Evolutionary conservation across 2,113 vertebrate species (phyloP), one percentile per base, ranked within the genome.

Genomic region (Lepidothrix coronata): DNA sequence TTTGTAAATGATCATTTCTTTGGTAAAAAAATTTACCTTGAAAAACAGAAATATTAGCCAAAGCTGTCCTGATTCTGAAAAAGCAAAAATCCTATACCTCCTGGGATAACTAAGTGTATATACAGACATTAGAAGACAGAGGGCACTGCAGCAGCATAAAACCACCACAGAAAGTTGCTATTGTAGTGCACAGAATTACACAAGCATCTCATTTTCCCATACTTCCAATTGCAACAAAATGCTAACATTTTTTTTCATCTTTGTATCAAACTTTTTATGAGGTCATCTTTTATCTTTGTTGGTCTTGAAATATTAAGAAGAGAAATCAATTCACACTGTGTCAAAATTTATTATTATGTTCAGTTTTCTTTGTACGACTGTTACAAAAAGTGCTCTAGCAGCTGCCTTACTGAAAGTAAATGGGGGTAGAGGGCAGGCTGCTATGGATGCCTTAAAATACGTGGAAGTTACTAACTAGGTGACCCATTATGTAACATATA

Each of bases 61-160:
- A 67, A 48, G 11, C 14, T 52, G 28, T 78, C 23, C 20, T 84
- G 27, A 67, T 58, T 77, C 9, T 74, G 37, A 90, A 87, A 14
- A 89, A 89, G 96, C 4, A 82, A 93, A 89, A 46, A 0, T 41
- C 31, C 43, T 46, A 33, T 46, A 72, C 89, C 96, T 97, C 92
- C 52, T 52, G 93, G 89, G 97, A 96, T 98, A 98, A 98, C 98
- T 98, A 98, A 91, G 63, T 87, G 81, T 77, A 95, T 85, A 83
- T 86, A 91, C 82, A 21, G 28, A 73, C 23, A 70, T 78, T 66
- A 90, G 97, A 97, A 98, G 95, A 98, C 86, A 98, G 96, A 97
- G 95, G 93, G 93, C 97, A 97, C 94, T 97, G 70, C 73, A 95
- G 84, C 87, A 97, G 91, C 85, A 94, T 93, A 80, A 94, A 96